phyloP scores from a whole-genome alignment of 2,888 invertebrate genomes.

The Chymomyza amoena region DNA sequence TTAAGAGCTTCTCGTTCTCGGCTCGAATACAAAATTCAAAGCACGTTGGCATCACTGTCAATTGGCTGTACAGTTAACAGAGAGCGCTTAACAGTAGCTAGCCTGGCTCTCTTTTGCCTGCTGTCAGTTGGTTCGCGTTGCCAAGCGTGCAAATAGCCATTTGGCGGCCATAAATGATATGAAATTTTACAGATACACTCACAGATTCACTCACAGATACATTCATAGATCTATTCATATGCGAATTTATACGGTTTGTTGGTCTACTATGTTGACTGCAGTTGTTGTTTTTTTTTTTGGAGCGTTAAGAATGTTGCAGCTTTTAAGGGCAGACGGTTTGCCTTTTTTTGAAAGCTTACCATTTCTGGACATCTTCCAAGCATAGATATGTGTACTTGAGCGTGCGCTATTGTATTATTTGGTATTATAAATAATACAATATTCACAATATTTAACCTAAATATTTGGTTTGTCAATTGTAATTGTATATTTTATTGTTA shows the following conservation, averaged over 20 bases:
- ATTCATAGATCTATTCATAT: not conserved
- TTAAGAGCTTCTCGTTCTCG: not conserved
- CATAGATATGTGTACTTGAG: not conserved
- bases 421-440: not conserved
- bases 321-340: not conserved
- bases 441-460: not conserved
- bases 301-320: not conserved
- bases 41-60: not conserved
- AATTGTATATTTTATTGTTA: not conserved
- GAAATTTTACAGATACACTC: not conserved
- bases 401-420: no score
- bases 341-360: not conserved
- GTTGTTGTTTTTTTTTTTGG: not conserved
- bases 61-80: not conserved
- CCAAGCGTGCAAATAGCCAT: not conserved
- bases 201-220: not conserved
- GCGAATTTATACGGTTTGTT: not conserved
- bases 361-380: not conserved
- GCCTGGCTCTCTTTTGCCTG: not conserved
- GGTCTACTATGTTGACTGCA: not conserved
- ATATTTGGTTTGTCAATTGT: not conserved
- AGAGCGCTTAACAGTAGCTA: not conserved
- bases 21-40: not conserved
- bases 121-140: not conserved
- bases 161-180: not conserved